phyloP scores from a whole-genome alignment of 2,797 vertebrate species.

The Lepus townsendii region DNA sequence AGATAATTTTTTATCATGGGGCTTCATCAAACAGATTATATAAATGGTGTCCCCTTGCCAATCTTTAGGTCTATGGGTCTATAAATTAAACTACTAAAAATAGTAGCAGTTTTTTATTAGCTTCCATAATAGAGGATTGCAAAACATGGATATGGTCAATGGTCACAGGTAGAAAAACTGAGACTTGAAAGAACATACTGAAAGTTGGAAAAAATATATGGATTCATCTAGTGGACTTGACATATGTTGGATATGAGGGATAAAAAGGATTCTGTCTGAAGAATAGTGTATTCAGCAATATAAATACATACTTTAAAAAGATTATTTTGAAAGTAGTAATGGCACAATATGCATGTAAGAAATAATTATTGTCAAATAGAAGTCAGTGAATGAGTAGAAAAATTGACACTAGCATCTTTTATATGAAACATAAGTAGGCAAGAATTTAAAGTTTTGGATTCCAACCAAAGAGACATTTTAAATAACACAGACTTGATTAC shows the following conservation, averaged over 20 bases:
- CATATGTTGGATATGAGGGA: neutral
- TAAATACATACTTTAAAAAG: neutral
- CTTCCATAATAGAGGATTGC: neutral
- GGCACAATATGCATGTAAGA: neutral
- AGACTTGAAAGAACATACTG: neutral
- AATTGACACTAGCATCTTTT: neutral
- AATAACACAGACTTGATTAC: conserved; percentile 17
- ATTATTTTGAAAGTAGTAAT: conserved; percentile 34
- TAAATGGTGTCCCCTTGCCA: neutral
- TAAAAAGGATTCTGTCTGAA: neutral
- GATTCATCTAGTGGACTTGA: neutral
- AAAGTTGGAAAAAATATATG: neutral
- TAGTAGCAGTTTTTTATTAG: neutral
- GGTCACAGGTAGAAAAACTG: neutral
- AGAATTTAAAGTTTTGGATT: conserved; percentile 5
- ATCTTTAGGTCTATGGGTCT: conserved; percentile 5
- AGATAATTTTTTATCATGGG: neutral
- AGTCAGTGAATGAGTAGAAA: neutral
- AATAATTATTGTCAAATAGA: neutral
- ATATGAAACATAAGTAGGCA: neutral
- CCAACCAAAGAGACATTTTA: neutral
- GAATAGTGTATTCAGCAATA: neutral
- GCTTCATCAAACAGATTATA: neutral
- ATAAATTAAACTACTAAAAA: neutral
- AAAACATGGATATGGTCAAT: neutral